phyloP scores from a whole-genome alignment of 2,888 invertebrate genomes.

The Pyralis farinalis region DNA sequence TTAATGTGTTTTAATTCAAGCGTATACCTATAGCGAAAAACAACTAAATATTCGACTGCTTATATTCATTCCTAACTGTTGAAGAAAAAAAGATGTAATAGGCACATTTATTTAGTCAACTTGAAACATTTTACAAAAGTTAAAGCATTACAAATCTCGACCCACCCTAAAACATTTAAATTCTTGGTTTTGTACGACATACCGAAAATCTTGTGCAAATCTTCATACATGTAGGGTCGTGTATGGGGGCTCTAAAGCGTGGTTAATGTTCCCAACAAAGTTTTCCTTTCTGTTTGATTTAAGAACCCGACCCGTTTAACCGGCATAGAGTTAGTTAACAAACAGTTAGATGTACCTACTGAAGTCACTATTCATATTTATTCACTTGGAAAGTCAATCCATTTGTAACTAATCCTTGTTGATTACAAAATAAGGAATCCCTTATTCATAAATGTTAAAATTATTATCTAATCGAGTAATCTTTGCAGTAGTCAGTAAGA shows the following conservation, averaged over 20 bases:
- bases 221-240: slow-evolving; percentile 12
- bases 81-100: too few species aligned
- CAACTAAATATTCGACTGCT: too few species aligned
- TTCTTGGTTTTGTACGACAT: neutral
- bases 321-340: slow-evolving; percentile 27
- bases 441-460: too few species aligned
- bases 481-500: too few species aligned
- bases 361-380: neutral
- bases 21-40: too few species aligned
- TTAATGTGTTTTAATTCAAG: too few species aligned
- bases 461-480: too few species aligned
- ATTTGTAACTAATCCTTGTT: slow-evolving; percentile 12
- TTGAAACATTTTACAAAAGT: neutral
- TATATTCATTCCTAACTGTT: too few species aligned
- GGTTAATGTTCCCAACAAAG: slow-evolving; percentile 32
- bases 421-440: too few species aligned
- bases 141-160: slow-evolving; percentile 4
- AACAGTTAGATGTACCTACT: slow-evolving; percentile 24
- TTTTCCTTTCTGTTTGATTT: slow-evolving; percentile 40
- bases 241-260: slow-evolving; percentile 18
- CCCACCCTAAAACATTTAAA: neutral
- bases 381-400: slow-evolving; percentile 1
- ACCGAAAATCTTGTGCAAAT: neutral
- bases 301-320: slow-evolving; percentile 28
- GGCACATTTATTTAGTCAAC: too few species aligned